These are phyloP conservation scores for Bombus consobrinus DNA, from an alignment of 1,140 invertebrate species.

Conservation along the genomic window DNA sequence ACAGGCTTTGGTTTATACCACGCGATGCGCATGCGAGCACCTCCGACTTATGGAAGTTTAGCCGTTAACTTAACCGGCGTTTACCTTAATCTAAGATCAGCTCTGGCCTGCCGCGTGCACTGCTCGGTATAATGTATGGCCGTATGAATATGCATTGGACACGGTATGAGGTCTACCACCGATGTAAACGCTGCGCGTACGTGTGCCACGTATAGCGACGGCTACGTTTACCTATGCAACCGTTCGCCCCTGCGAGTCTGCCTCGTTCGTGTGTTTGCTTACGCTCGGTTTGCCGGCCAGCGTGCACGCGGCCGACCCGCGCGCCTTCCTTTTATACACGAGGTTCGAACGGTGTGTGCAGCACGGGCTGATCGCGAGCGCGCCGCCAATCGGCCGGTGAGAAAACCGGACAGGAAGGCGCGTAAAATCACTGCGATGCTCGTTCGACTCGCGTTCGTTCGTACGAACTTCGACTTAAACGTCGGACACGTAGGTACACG, in stretches of 20 bases:
- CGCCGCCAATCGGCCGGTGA: neutral
- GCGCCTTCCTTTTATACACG: too few relatives aligned
- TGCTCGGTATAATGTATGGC: slow-evolving; percentile 79
- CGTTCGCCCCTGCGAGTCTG: neutral
- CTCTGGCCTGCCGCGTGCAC: slow-evolving; percentile 65
- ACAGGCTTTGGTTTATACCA: slow-evolving; percentile 38
- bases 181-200: slow-evolving; percentile 42
- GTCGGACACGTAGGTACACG: too few relatives aligned
- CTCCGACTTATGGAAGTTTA: slow-evolving; percentile 78
- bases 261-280: slow-evolving; percentile 56
- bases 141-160: slow-evolving; percentile 83
- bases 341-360: too few relatives aligned
- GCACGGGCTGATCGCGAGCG: too few relatives aligned
- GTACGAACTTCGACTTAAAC: neutral
- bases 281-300: slow-evolving; percentile 57
- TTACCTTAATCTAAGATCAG: slow-evolving; percentile 84
- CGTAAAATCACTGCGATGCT: neutral
- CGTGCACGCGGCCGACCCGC: too few relatives aligned
- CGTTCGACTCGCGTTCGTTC: too few relatives aligned
- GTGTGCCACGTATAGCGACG: slow-evolving; percentile 32
- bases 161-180: slow-evolving; percentile 73
- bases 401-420: neutral
- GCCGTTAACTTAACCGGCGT: slow-evolving; percentile 84
- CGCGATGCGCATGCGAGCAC: slow-evolving; percentile 71
- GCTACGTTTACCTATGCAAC: slow-evolving; percentile 18